Evolutionary conservation across 2,888 invertebrate genomes (phyloP).

Genomic region (Erebia ligea): DNA sequence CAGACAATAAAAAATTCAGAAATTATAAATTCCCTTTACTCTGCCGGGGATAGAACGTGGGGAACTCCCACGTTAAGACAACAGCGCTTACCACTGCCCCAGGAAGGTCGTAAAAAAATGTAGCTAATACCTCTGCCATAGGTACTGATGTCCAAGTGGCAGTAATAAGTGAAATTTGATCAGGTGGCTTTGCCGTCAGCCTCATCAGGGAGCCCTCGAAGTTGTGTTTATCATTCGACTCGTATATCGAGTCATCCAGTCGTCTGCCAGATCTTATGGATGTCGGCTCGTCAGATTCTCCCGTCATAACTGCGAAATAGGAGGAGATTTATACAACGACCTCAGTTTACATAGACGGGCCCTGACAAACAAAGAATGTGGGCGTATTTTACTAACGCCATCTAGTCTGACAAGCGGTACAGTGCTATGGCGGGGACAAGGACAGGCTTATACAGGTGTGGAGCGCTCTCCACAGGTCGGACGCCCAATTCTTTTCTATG

Average conservation of each 20-base stretch:
- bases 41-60: no score
- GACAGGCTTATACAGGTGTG: no score
- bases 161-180: slow-evolving; percentile 31
- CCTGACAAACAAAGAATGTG: no score
- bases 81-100: background rate
- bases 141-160: background rate
- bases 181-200: slow-evolving; percentile 57
- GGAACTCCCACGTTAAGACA: background rate
- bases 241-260: slow-evolving; percentile 61
- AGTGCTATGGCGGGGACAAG: no score
- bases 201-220: slow-evolving; percentile 67
- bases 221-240: slow-evolving; percentile 57
- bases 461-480: no score
- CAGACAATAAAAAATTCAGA: no score
- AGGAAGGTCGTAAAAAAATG: background rate
- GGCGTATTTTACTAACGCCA: no score
- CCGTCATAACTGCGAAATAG: slow-evolving; percentile 51
- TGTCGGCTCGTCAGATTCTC: slow-evolving; percentile 42
- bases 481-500: no score
- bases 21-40: no score
- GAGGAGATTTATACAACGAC: no score
- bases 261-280: slow-evolving; percentile 55
- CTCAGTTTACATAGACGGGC: no score
- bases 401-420: no score
- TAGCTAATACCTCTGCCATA: slow-evolving; percentile 28